Conservation (phyloP, 2,888 invertebrate species). For the Polydrusus pterygomalis region DNA sequence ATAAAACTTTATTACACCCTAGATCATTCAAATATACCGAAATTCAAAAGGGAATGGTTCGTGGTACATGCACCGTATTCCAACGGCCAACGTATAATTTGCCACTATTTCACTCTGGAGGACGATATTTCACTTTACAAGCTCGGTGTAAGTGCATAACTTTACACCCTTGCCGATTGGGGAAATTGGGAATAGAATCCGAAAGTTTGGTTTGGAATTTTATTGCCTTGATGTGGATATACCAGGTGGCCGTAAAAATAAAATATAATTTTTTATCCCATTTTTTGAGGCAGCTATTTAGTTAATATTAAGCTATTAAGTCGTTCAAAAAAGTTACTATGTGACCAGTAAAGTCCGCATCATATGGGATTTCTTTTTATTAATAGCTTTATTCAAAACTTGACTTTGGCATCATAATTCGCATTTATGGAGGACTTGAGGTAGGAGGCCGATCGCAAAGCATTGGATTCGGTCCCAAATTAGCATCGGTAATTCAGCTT, state of each 20-base stretch:
- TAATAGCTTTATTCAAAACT: too few species aligned
- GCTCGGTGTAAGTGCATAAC: constrained; percentile 35
- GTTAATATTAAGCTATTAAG: too few species aligned
- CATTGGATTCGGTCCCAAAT: too few species aligned
- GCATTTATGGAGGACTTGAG: too few species aligned
- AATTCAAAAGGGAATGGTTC: constrained; percentile 32
- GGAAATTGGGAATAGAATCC: constrained; percentile 27
- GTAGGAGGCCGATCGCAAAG: too few species aligned
- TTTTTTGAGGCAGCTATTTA: too few species aligned
- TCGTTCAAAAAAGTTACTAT: too few species aligned
- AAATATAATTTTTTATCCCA: too few species aligned
- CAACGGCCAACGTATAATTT: constrained; percentile 48
- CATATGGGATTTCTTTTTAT: too few species aligned
- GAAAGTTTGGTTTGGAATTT: constrained; percentile 19
- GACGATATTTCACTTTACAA: constrained; percentile 42
- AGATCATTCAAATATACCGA: constrained; percentile 7
- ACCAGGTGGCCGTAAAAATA: background rate
- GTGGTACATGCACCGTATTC: constrained; percentile 43
- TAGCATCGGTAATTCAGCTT: too few species aligned
- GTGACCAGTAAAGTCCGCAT: too few species aligned
- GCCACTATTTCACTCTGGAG: constrained; percentile 46
- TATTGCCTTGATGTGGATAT: background rate
- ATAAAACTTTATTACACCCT: constrained; percentile 35
- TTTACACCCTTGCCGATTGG: constrained; percentile 26
- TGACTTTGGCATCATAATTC: too few species aligned